phyloP scores from a whole-genome alignment of 2,888 invertebrate genomes.

The Amphipoea oculea region DNA sequence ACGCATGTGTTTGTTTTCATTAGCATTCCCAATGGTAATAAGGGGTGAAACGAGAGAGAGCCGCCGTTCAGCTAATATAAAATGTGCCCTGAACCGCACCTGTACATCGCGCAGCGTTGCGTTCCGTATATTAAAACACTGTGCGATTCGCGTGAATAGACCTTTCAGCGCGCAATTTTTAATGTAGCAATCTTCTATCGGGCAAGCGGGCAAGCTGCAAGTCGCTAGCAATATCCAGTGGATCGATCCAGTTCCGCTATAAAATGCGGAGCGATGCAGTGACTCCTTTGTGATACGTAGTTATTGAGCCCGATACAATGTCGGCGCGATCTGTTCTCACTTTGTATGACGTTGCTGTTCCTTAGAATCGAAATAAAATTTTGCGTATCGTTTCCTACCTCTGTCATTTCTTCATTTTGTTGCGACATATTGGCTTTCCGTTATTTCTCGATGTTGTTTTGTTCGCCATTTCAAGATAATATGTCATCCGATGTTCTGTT shows the following conservation, averaged over 20 bases:
- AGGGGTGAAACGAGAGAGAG: constrained; percentile 40
- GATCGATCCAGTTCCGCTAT: constrained; percentile 59
- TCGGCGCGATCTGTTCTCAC: constrained; percentile 72
- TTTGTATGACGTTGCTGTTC: constrained; percentile 71
- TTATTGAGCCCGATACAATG: constrained; percentile 75
- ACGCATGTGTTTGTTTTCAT: constrained; percentile 59
- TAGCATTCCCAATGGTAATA: constrained; percentile 56
- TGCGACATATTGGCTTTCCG: constrained; percentile 58
- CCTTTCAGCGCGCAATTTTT: constrained; percentile 73
- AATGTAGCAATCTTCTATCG: constrained; percentile 63
- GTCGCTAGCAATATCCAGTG: constrained; percentile 67
- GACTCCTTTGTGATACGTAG: constrained; percentile 71
- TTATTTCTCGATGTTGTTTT: constrained; percentile 48
- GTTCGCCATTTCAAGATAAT: constrained; percentile 31
- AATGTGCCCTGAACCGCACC: constrained; percentile 41
- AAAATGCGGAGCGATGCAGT: constrained; percentile 71
- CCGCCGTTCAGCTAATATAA: constrained; percentile 46
- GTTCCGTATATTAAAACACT: constrained; percentile 63
- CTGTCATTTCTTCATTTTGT: constrained; percentile 65
- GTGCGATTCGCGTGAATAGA: constrained; percentile 70
- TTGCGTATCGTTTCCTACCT: constrained; percentile 64
- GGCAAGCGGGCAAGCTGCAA: constrained; percentile 61
- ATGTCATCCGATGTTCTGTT: constrained; percentile 45
- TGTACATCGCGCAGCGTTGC: constrained; percentile 39
- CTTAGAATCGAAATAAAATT: constrained; percentile 74